Conservation (phyloP, 2,888 invertebrate genomes). For the Nemurella pictetii region DNA sequence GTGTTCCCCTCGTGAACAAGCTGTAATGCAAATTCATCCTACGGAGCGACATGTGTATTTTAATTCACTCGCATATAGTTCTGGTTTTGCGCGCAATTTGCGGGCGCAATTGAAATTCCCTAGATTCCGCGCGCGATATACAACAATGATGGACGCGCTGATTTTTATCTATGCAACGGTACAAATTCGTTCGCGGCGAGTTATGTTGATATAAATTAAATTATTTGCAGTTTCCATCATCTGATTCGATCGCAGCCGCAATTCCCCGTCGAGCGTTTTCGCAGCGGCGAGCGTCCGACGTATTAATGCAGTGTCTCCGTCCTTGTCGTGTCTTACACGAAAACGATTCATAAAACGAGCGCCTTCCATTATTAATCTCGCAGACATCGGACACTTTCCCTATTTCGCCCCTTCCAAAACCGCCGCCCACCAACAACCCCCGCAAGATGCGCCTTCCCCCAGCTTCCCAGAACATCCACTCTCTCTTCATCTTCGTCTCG, state of each 20-base stretch:
- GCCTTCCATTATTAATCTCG: background rate
- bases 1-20: background rate
- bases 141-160: background rate
- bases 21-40: background rate
- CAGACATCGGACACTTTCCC: background rate
- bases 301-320: background rate
- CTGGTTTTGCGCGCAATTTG: background rate
- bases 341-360: background rate
- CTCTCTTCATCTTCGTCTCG: slow-evolving; percentile 7
- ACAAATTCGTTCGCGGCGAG: background rate
- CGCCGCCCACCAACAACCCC: background rate
- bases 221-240: background rate
- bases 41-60: too few species aligned
- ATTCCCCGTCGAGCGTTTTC: background rate
- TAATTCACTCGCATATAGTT: too few species aligned
- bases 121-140: background rate
- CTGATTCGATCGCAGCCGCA: too few species aligned
- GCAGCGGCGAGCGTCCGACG: too few species aligned
- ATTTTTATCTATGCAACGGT: background rate
- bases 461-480: too few species aligned
- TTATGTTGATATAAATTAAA: background rate
- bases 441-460: background rate
- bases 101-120: background rate
- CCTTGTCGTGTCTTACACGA: background rate
- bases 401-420: background rate